Conservation (phyloP, 2,113 vertebrate species). For the Condylura cristata region DNA sequence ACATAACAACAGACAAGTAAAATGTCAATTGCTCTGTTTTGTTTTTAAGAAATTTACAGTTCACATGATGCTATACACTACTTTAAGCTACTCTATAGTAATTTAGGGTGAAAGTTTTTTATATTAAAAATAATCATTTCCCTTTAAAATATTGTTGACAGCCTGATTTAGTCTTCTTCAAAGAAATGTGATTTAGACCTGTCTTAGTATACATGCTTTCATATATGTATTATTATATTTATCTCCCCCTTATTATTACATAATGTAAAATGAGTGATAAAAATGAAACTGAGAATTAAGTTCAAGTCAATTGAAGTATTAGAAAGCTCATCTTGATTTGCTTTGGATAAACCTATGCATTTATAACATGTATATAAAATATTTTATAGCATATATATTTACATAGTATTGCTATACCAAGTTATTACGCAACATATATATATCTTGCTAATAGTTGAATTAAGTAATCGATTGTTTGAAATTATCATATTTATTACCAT, state of each 20-base stretch:
- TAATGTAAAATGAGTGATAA: neutral
- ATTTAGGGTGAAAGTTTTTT: constrained; percentile 38
- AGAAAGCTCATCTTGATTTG: constrained; percentile 62
- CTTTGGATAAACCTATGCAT: neutral
- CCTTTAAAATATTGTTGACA: constrained; percentile 36
- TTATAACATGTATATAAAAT: too few species aligned
- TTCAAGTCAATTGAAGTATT: constrained; percentile 47
- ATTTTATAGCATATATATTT: too few species aligned
- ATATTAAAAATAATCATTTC: constrained; percentile 55
- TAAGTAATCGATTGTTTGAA: neutral
- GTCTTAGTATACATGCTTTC: constrained; percentile 68
- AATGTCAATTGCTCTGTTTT: constrained; percentile 31
- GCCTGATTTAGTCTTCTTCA: constrained; percentile 46
- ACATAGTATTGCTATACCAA: constrained; percentile 49
- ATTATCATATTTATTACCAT: constrained; percentile 38
- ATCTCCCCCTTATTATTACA: constrained; percentile 49
- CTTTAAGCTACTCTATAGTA: neutral
- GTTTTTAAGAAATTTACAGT: constrained; percentile 54
- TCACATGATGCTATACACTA: neutral
- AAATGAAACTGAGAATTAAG: constrained; percentile 26
- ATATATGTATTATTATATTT: constrained; percentile 35
- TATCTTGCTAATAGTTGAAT: constrained; percentile 60
- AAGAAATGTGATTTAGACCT: constrained; percentile 59
- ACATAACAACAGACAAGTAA: constrained; percentile 45
- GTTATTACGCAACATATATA: constrained; percentile 56